These are phyloP conservation scores for Hyppa rectilinea DNA, from an alignment of 2,888 invertebrate species.

Conservation along the genomic window DNA sequence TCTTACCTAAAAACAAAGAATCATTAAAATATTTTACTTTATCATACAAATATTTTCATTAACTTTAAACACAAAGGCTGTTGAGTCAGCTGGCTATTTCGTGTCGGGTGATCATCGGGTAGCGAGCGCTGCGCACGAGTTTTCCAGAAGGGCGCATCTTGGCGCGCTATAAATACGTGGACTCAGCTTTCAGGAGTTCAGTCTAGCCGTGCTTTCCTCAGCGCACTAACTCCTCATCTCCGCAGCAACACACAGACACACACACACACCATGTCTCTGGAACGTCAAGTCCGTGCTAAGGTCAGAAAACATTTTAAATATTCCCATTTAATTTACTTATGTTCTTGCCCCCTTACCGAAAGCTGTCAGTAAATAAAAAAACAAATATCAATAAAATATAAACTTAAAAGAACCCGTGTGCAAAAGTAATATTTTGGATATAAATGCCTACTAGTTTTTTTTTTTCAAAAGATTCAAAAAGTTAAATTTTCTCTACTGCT, in stretches of 20 bases:
- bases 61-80: conserved; percentile 71
- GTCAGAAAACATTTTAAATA: conserved; percentile 86
- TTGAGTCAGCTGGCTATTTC: conserved; percentile 87
- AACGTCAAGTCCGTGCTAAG: conserved; percentile 97
- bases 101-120: conserved; percentile 76
- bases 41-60: conserved; percentile 36
- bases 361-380: background rate
- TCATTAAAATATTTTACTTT: conserved; percentile 9
- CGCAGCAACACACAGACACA: conserved; percentile 73
- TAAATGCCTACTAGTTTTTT: background rate
- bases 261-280: conserved; percentile 94
- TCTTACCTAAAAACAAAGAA: background rate
- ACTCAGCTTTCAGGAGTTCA: conserved; percentile 87
- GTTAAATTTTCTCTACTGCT: background rate
- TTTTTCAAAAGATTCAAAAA: background rate
- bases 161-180: conserved; percentile 87
- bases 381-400: background rate
- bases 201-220: conserved; percentile 84
- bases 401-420: background rate
- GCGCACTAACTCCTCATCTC: conserved; percentile 79
- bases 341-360: background rate
- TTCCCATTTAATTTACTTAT: conserved; percentile 21
- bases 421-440: background rate
- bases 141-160: conserved; percentile 88
- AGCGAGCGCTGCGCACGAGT: conserved; percentile 77